Base-by-base conservation (phyloP, 2,113 vertebrate genomes). In the Misgurnus anguillicaudatus region DNA sequence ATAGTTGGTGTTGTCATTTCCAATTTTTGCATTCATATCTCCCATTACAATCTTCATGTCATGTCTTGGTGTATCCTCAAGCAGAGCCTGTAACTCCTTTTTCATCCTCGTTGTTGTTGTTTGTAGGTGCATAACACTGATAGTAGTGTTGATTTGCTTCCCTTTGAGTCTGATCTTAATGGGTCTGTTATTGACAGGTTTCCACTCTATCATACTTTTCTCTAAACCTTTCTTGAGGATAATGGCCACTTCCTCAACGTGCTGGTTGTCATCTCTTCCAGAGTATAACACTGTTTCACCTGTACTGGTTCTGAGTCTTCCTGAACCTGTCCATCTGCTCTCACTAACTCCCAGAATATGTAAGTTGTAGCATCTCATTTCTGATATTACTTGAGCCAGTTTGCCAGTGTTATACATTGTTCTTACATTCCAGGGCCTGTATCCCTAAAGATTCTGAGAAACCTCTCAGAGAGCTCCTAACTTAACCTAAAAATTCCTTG, bases 281-380 rank as follows among this genome's bases (percentile, higher is more conserved):
- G 42, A 45, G 42, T 45, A 45, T 7, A 45, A 10, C 42, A 45
- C 19, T 48, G 11, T 75, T 31, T 31, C 24, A 1, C 72, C 72
- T 19, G 36, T 61, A 17, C 4, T 16, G 8, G 72, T 75, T 36
- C 11, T 24, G 7, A 9, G 42, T 45, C 42, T 45, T 7, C 64
- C 55, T 70, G 67, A 31, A 61, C 66, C 39, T 10, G 66, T 68
- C 38, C 66, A 62, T 71, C 55, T 70, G 16, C 57, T 62, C 21
- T 75, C 71, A 39, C 42, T 45, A 10, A 45, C 42, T 45, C 42
- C 42, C 7, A 45, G 42, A 10, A 45, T 45, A 31, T 74, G 24
- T 58, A 19, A 6, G 7, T 58, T 21, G 6, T 24, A 58, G 57
- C 8, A 21, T 58, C n/a, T 6, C 2, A 21, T 21, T 2, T 21